Evolutionary conservation across 2,888 invertebrate species (phyloP).

Genomic region (Eupithecia insigniata): DNA sequence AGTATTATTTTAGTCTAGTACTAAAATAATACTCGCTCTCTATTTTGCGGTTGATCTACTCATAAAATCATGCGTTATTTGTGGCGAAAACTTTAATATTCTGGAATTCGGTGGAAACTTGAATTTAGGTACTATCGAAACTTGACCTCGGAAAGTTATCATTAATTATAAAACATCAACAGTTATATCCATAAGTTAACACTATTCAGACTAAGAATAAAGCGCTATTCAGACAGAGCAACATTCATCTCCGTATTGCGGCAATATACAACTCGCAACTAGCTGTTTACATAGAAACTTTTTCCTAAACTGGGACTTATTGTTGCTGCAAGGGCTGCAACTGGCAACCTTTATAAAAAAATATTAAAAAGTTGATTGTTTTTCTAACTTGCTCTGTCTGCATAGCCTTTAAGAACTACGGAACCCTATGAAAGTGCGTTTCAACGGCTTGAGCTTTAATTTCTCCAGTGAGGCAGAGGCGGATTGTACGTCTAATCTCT

Average conservation of each 20-base stretch:
- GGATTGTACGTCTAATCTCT: slow-evolving; percentile 48
- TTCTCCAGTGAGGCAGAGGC: slow-evolving; percentile 42
- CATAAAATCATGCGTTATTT: neutral
- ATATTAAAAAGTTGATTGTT: too few species aligned
- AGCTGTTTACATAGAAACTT: too few species aligned
- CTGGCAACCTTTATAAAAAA: too few species aligned
- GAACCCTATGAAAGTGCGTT: neutral
- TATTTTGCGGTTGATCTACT: neutral
- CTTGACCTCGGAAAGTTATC: neutral
- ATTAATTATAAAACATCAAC: neutral
- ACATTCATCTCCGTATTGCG: too few species aligned
- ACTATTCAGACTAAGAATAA: too few species aligned
- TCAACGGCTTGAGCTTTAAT: slow-evolving; percentile 4
- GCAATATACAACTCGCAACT: too few species aligned
- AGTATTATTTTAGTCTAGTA: too few species aligned
- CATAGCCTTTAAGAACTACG: too few species aligned
- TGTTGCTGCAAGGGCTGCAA: too few species aligned
- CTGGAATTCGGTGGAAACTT: neutral
- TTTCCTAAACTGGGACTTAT: too few species aligned
- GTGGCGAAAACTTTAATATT: neutral
- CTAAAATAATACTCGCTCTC: neutral
- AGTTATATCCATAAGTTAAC: neutral
- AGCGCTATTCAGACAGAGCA: too few species aligned
- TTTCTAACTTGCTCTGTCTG: too few species aligned
- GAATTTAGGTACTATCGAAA: neutral